Evolutionary conservation across 2,797 vertebrate species (phyloP).

Genomic region (Epinephelus awoara): DNA sequence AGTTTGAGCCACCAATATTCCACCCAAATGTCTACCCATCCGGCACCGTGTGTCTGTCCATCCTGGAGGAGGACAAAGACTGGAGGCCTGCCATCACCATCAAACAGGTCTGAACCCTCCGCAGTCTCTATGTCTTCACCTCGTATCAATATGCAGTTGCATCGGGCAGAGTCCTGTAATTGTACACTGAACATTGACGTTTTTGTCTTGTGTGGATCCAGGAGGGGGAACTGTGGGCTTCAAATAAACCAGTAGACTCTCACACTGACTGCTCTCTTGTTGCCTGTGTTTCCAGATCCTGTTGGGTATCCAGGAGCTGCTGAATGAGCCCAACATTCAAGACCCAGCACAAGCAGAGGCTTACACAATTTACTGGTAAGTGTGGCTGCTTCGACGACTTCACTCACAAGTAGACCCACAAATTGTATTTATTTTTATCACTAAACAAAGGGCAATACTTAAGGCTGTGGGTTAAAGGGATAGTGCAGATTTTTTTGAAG

Average conservation of each 20-base stretch:
- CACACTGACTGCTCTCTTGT: background rate
- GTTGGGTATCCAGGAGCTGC: slow-evolving; percentile 88
- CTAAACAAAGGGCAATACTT: too few relatives aligned
- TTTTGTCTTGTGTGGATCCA: background rate
- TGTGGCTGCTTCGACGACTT: background rate
- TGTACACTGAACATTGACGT: background rate
- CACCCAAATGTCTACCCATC: slow-evolving; percentile 88
- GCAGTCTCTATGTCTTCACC: background rate
- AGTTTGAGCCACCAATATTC: slow-evolving; percentile 88
- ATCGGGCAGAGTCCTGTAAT: background rate
- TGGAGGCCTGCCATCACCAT: slow-evolving; percentile 90
- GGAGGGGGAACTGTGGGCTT: background rate
- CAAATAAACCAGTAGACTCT: background rate
- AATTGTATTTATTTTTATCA: too few relatives aligned
- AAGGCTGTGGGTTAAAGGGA: too few relatives aligned
- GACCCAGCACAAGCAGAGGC: slow-evolving; percentile 89
- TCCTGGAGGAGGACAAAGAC: slow-evolving; percentile 89
- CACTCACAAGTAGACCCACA: too few relatives aligned
- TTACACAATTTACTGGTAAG: slow-evolving; percentile 89
- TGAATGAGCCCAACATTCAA: slow-evolving; percentile 89
- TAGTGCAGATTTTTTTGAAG: too few relatives aligned
- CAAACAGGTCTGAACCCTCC: slow-evolving; percentile 81
- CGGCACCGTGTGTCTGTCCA: slow-evolving; percentile 86
- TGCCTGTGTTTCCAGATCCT: slow-evolving; percentile 78
- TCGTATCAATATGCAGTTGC: too few relatives aligned